Percentiles rank a stretch among this genome's conserved stretches.
These are phyloP conservation scores for Apostichopus californicus DNA, from an alignment of 35 echinoderm and acorn worm genomes.

Conservation along the genomic window DNA sequence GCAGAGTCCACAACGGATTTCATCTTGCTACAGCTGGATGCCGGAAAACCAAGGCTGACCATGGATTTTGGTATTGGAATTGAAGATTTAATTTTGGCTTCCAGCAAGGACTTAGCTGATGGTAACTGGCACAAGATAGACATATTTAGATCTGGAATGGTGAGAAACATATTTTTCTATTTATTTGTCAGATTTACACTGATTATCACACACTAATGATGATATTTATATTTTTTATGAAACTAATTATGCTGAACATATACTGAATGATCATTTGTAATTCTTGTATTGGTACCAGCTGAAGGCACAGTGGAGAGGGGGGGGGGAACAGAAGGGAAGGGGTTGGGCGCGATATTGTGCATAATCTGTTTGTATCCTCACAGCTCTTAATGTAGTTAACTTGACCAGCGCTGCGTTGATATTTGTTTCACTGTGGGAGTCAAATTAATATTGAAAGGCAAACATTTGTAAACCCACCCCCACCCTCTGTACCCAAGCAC, in stretches of 20 bases:
- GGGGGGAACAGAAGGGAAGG: too few relatives aligned
- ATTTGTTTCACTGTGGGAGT: background rate
- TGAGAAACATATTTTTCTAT: slow-evolving; percentile 34
- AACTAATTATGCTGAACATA: background rate
- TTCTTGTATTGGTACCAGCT: too few relatives aligned
- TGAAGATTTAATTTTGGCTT: background rate
- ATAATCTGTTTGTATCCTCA: background rate
- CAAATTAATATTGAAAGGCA: too few relatives aligned
- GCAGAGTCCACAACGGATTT: slow-evolving; percentile 36
- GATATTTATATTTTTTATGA: background rate
- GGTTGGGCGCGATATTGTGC: background rate
- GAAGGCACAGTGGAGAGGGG: too few relatives aligned
- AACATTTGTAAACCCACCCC: too few relatives aligned
- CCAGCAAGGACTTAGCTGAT: slow-evolving; percentile 32
- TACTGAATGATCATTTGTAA: background rate
- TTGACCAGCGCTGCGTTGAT: background rate
- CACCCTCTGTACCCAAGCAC: too few relatives aligned
- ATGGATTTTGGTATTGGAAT: slow-evolving; percentile 60
- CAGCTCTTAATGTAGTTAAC: background rate
- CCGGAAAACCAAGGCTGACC: slow-evolving; percentile 48
- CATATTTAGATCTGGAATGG: slow-evolving; percentile 72
- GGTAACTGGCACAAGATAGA: slow-evolving; percentile 84
- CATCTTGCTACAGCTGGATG: slow-evolving; percentile 72
- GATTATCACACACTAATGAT: background rate
- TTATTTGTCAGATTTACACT: background rate